Evolutionary conservation across 2,797 vertebrate species (phyloP), one percentile per base, ranked within the genome.

Genomic region (Artibeus jamaicensis): DNA sequence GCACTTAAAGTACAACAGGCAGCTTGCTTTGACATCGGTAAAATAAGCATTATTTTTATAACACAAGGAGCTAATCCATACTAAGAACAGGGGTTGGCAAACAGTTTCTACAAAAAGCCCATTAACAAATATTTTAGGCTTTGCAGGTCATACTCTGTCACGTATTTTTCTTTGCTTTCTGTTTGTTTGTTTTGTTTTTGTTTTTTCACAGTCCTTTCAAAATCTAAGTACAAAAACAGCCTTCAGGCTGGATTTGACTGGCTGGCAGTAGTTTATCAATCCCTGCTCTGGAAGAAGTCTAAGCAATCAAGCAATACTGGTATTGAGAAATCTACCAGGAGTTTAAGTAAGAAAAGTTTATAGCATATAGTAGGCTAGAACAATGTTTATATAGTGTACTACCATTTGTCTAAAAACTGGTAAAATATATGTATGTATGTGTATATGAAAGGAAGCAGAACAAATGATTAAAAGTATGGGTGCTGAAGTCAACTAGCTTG

Each of bases 61-160:
- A 92, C 34, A 89, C 59, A 94, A 91, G 55, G 11, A 92, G 96
- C 26, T 18, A 82, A 81, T 95, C 24, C 24, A 92, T 59, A 70
- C n/a, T 92, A 39, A 76, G 21, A 67, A 93, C 32, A 89, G 18
- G 44, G 34, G 11, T 21, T 91, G 37, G 26, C 9, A 94, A 94
- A 89, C 9, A 87, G 86, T 89, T 95, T 95, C 55, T 44, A 14
- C 50, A 93, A 83, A 92, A 76, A 46, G 14, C 0, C 29, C 82
- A 26, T 59, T n/a, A 89, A 53, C 57, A 88, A 93, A 87, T 77
- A 94, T 85, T 71, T 94, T 85, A 88, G 55, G 6, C 34, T 88
- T 93, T 88, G 37, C 29, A 68, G 34, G 34, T 95, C 62, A 89
- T 32, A 88, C 3, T 92, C 57, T 78, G n/a, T 32, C 50, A 92